Conservation (phyloP, 2,113 vertebrate species). For the Capreolus pygargus region DNA sequence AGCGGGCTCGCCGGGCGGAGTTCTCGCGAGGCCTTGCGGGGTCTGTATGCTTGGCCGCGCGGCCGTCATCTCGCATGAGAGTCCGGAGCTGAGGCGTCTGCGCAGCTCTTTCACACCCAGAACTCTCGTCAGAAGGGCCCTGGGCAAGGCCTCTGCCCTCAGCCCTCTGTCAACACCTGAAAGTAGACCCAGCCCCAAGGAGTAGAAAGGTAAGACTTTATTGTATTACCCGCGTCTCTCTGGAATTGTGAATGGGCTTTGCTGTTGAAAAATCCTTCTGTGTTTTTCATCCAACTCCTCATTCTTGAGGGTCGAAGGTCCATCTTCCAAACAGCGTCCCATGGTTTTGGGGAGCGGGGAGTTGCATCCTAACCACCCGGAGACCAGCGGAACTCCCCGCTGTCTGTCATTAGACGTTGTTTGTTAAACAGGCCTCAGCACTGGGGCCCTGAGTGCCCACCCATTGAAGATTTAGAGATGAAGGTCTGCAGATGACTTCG, state of each 20-base stretch:
- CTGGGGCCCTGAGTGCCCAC: background rate
- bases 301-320: background rate
- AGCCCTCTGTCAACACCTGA: background rate
- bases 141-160: background rate
- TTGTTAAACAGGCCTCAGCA: background rate
- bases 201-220: background rate
- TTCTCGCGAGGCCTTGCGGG: background rate
- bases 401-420: background rate
- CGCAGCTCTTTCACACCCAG: rapidly evolving
- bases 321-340: background rate
- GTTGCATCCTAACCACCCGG: background rate
- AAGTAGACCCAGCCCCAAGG: background rate
- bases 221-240: background rate
- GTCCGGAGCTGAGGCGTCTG: background rate
- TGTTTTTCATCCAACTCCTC: background rate
- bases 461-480: background rate
- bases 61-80: rapidly evolving
- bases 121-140: background rate
- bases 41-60: rapidly evolving
- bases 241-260: background rate
- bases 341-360: background rate
- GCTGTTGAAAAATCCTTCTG: background rate
- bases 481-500: background rate
- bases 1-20: rapidly evolving
- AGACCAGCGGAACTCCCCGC: background rate